phyloP scores from a whole-genome alignment of 1,140 invertebrate species.

The Anagrus nilaparvatae region DNA sequence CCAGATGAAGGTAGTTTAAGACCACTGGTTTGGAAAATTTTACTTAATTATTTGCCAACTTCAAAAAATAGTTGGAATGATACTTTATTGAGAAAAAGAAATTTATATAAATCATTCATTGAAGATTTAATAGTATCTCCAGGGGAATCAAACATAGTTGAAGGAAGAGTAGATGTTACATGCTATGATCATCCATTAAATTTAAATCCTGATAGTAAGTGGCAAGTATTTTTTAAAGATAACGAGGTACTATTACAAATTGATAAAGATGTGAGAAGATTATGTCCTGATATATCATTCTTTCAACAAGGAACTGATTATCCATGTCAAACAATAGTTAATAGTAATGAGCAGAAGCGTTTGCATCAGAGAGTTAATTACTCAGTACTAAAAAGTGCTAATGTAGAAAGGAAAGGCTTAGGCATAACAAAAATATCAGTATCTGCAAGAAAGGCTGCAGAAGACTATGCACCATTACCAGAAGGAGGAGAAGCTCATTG shows the following conservation, averaged over 20 bases:
- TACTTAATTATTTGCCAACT: conserved; percentile 71
- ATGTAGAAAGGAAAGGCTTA: conserved; percentile 77
- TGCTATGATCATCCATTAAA: conserved; percentile 81
- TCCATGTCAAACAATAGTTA: conserved; percentile 65
- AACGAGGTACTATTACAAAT: conserved; percentile 95
- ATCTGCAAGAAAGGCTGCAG: conserved; percentile 53
- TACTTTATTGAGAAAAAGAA: conserved; percentile 57
- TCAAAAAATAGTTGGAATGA: conserved; percentile 53
- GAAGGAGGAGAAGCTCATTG: conserved; percentile 83
- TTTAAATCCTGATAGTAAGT: conserved; percentile 85
- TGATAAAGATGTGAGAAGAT: conserved; percentile 87
- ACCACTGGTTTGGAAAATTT: conserved; percentile 70
- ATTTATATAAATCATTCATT: conserved; percentile 75
- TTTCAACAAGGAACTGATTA: conserved; percentile 88
- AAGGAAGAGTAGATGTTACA: conserved; percentile 45
- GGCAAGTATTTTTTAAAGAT: conserved; percentile 90
- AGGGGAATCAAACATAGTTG: conserved; percentile 45
- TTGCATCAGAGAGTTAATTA: conserved; percentile 82
- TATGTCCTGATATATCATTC: conserved; percentile 95
- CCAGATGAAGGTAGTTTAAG: conserved; percentile 70
- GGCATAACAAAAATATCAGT: conserved; percentile 73
- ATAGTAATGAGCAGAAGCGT: conserved; percentile 63
- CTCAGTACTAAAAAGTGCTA: conserved; percentile 74
- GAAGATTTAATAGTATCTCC: conserved; percentile 75
- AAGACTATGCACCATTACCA: conserved; percentile 71